Base-by-base conservation (phyloP, 2,113 vertebrate genomes). In the Pedionomus torquatus region DNA sequence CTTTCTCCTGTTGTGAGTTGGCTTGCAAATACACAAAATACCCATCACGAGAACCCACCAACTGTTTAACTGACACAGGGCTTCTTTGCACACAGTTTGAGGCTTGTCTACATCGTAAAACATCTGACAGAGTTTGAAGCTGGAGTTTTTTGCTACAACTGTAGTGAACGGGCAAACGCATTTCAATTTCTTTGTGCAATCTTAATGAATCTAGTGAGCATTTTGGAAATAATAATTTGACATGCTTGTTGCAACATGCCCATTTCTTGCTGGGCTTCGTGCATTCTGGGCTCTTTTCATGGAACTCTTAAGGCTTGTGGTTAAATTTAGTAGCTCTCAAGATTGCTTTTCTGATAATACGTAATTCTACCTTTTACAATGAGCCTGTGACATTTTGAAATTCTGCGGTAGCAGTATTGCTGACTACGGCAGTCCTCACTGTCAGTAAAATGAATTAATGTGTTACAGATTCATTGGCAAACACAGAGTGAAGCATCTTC, bases 401-500 rank as follows among this genome's bases (percentile, higher is more conserved):
- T 52, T 41, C 35, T 35, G 37, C 60, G 33, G 14, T 28, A 64
- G 9, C 12, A 25, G 19, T 43, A 57, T 28, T 48, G 46, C 52
- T 71, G 51, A 82, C n/a, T 49, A 18, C 52, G 43, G 31, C 39
- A 75, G 61, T 52, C 31, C 18, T 44, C 20, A 23, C 7, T 37
- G 61, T 43, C n/a, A 66, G 52, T 61, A 49, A 64, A 64, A 69
- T 77, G 52, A 51, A 86, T 55, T 65, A 68, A 41, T 23, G 10
- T 48, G 31, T 88, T 75, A 75, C 79, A 79, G 70, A 54, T 48
- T 87, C 0, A 4, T 25, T 87, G 60, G 44, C 51, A 75, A 65
- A 31, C 2, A 0, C 8, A 39, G 0, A 8, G 48, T 60, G 13
- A 78, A 55, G 13, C 13, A n/a, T 33, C 31, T 92, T 90, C 1